phyloP scores from a whole-genome alignment of 1,140 invertebrate genomes.

The Goniozus legneri region DNA sequence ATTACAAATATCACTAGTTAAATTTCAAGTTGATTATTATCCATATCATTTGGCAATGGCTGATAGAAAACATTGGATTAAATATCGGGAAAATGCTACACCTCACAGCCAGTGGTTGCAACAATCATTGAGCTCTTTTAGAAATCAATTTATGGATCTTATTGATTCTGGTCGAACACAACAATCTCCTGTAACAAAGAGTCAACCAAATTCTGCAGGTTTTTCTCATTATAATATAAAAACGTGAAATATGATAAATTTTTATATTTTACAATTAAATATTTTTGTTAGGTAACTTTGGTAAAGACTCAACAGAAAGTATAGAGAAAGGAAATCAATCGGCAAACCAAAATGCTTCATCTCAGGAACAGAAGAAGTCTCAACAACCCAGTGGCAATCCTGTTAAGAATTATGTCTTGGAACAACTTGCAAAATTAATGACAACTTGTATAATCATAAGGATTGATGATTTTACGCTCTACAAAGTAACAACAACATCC shows the following conservation, averaged over 20 bases:
- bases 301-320: constrained; percentile 31
- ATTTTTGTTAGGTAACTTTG: constrained; percentile 26
- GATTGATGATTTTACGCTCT: constrained; percentile 84
- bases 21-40: constrained; percentile 93
- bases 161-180: constrained; percentile 61
- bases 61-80: constrained; percentile 84
- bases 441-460: constrained; percentile 86
- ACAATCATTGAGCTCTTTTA: constrained; percentile 67
- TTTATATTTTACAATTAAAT: constrained; percentile 2
- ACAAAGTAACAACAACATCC: constrained; percentile 75
- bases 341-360: constrained; percentile 22
- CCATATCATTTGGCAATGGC: constrained; percentile 91
- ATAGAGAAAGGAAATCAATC: constrained; percentile 31
- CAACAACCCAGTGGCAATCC: constrained; percentile 50
- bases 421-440: constrained; percentile 82
- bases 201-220: constrained; percentile 39
- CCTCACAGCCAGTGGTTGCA: constrained; percentile 74
- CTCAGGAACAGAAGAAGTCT: constrained; percentile 37
- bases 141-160: constrained; percentile 62
- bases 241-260: not conserved
- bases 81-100: constrained; percentile 65
- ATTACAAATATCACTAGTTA: constrained; percentile 86
- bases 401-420: constrained; percentile 66
- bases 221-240: constrained; percentile 2
- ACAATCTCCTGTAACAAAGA: constrained; percentile 58